Evolutionary conservation across 2,797 vertebrate genomes (phyloP), one percentile per base, ranked within the genome.

Genomic region (Poeciliopsis turneri): DNA sequence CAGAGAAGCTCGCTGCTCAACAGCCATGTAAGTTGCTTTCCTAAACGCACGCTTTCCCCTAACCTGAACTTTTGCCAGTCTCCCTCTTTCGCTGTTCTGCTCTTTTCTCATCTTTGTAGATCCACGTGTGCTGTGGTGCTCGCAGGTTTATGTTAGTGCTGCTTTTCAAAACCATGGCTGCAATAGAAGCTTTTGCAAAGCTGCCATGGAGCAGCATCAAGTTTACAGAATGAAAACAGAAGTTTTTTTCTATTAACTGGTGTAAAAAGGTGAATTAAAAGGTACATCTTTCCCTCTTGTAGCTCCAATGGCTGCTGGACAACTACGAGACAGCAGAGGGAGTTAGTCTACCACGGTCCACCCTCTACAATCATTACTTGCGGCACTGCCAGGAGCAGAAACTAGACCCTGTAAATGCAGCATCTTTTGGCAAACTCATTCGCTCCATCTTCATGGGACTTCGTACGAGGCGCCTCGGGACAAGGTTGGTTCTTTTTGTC

Each of bases 1-100:
- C 98, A 98, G 96, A 99, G 98, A 97, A 98, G 97, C 96, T 97
- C 96, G 91, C 97, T 99, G 95, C 97, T 99, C 96, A 99, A 98
- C 97, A 99, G 98, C 96, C 98, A 99, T 97, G 98, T 99, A 99
- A 99, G 98, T 99, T 95, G 91, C 89, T 92, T 92, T 88, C 84
- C 82, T 59, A 2, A 85, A 87, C 45, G 90, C 87, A 82, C 81
- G 72, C 90, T 84, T 83, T 87, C 18, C 49, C 82, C 77, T 87
- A 53, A 77, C 74, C 61, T 79, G 77, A 74, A 81, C 81, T 80
- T 90, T 79, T 88, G 80, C 84, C 46, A 12, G 46, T 77, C 80
- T 76, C 59, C 4, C 49, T 84, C 75, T 88, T 74, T 82, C 72
- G 87, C 87, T 83, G 0, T 72, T 72, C 82, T 81, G 76, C 84